A percentile compares a stretch with the other conserved stretches of the same genome.
Conservation (phyloP, 1,140 invertebrate genomes). For the Cotesia typhae region DNA sequence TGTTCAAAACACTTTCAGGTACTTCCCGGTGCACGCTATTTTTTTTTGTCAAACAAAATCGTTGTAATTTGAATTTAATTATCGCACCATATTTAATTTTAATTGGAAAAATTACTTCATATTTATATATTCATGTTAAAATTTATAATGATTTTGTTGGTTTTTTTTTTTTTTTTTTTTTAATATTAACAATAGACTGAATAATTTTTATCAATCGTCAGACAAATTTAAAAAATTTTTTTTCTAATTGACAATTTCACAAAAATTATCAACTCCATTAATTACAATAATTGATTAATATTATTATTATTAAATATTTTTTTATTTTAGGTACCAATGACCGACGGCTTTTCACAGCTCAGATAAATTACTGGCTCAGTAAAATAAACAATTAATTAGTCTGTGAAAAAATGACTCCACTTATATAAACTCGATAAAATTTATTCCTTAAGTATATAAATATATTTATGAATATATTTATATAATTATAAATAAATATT, state of each 20-base stretch:
- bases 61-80: conserved; percentile 27
- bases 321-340: conserved; percentile 19
- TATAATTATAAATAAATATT: conserved; percentile 35
- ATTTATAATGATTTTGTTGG: not conserved
- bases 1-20: conserved; percentile 40
- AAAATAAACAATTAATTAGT: conserved; percentile 52
- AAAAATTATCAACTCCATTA: not conserved
- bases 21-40: conserved; percentile 39
- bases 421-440: not conserved
- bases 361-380: conserved; percentile 62
- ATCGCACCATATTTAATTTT: conserved; percentile 40
- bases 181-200: not conserved
- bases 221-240: not conserved
- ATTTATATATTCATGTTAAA: not conserved
- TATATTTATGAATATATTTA: conserved; percentile 27
- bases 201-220: too few species aligned
- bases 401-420: conserved; percentile 56
- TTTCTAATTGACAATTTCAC: not conserved
- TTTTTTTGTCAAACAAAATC: conserved; percentile 23
- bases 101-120: conserved; percentile 26
- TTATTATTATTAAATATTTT: conserved; percentile 14
- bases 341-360: conserved; percentile 60
- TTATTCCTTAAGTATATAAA: conserved; percentile 6
- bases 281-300: conserved; percentile 9
- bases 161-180: too few species aligned